These are phyloP conservation scores for Enteromius mattozi DNA, from an alignment of 2,797 vertebrate genomes.

Conservation along the genomic window DNA sequence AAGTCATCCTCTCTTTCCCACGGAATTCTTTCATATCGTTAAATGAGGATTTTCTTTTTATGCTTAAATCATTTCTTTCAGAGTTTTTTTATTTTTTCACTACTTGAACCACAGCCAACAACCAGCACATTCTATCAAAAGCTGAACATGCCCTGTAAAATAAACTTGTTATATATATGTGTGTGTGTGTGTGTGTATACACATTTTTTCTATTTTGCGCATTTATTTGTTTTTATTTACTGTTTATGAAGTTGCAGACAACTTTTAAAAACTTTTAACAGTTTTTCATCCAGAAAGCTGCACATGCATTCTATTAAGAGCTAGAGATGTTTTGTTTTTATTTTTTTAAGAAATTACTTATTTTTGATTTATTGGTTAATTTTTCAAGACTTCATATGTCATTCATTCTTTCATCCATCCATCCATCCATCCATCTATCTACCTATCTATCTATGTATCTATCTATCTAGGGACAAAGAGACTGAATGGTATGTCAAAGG, in stretches of 20 bases:
- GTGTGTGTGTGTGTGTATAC: too few species aligned
- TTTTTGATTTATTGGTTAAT: neutral
- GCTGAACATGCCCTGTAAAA: too few species aligned
- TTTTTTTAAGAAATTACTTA: neutral
- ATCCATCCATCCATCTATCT: too few species aligned
- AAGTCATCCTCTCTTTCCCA: slow-evolving; percentile 11
- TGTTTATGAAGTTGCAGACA: neutral
- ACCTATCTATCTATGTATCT: too few species aligned
- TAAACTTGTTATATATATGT: too few species aligned
- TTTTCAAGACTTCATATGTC: neutral
- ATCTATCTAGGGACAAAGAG: neutral
- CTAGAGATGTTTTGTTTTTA: neutral
- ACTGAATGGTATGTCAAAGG: neutral
- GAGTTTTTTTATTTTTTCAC: neutral
- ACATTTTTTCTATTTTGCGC: too few species aligned
- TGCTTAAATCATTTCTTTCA: neutral
- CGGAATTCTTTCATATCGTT: neutral
- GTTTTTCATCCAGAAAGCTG: neutral
- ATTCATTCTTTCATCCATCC: too few species aligned
- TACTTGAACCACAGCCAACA: neutral
- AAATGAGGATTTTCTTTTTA: neutral
- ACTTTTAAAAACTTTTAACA: too few species aligned
- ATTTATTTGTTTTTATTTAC: neutral
- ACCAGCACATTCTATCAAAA: neutral
- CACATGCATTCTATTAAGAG: neutral